Percentiles rank a stretch among this genome's conserved stretches.
These are phyloP conservation scores for Gallinago nigripennis DNA, from an alignment of 2,797 vertebrate genomes.

Conservation along the genomic window DNA sequence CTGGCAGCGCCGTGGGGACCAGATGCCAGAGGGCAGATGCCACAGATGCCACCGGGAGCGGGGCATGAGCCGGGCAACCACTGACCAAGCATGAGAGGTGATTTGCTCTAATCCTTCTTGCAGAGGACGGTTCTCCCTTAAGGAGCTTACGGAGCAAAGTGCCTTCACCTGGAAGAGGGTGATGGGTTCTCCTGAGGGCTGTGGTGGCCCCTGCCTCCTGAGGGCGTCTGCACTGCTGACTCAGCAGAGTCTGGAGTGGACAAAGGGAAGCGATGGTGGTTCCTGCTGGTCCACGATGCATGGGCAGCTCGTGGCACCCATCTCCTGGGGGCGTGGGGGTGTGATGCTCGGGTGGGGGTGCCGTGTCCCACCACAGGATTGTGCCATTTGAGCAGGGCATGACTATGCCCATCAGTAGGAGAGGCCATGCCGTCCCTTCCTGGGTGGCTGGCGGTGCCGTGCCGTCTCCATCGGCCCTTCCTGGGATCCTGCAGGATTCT, in stretches of 20 bases:
- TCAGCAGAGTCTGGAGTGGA: rapidly evolving
- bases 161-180: neutral
- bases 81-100: neutral
- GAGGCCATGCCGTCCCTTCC: rapidly evolving
- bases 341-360: rapidly evolving
- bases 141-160: neutral
- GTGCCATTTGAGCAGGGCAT: rapidly evolving
- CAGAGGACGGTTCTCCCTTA: neutral
- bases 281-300: rapidly evolving
- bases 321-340: neutral
- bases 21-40: neutral
- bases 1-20: neutral
- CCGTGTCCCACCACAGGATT: rapidly evolving
- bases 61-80: rapidly evolving
- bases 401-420: rapidly evolving
- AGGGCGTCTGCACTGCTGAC: neutral
- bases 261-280: neutral
- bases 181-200: neutral
- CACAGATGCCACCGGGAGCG: rapidly evolving
- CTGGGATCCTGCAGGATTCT: neutral
- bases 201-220: neutral
- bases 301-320: rapidly evolving
- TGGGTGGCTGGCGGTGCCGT: rapidly evolving
- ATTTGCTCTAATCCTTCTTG: neutral
- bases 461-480: rapidly evolving